These are phyloP conservation scores for Monarcha castaneiventris DNA, from an alignment of 2,113 vertebrate genomes.

Conservation along the genomic window DNA sequence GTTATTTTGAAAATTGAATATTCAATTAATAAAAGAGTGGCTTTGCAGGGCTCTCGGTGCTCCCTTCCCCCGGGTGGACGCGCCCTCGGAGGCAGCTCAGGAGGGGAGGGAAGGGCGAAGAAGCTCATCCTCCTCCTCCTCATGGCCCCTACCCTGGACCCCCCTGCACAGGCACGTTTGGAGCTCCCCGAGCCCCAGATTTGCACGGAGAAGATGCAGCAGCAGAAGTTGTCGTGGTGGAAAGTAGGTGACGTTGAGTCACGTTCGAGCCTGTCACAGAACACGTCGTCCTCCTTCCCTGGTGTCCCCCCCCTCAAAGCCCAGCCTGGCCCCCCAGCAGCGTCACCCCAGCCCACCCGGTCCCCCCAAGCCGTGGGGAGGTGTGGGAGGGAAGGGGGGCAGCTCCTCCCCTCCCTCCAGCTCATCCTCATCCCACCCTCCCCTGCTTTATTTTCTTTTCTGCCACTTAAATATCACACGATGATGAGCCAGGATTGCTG, in stretches of 20 bases:
- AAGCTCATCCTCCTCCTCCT: neutral
- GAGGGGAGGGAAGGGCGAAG: neutral
- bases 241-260: slow-evolving; percentile 55
- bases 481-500: neutral
- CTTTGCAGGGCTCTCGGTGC: neutral
- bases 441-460: slow-evolving; percentile 12
- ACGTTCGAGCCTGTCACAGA: neutral
- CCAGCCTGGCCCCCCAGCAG: neutral
- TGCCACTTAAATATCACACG: neutral
- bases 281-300: neutral
- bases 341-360: neutral
- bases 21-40: slow-evolving; percentile 60
- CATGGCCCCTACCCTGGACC: neutral
- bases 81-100: neutral
- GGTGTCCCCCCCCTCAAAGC: neutral
- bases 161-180: neutral
- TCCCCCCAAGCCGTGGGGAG: fast-evolving
- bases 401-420: neutral
- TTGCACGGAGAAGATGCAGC: neutral
- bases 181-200: neutral
- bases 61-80: neutral
- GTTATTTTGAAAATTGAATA: slow-evolving; percentile 67
- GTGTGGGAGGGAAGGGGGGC: neutral
- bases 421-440: neutral
- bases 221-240: neutral